Conservation (phyloP, 2,797 vertebrate genomes). For the Aselliscus stoliczkanus region DNA sequence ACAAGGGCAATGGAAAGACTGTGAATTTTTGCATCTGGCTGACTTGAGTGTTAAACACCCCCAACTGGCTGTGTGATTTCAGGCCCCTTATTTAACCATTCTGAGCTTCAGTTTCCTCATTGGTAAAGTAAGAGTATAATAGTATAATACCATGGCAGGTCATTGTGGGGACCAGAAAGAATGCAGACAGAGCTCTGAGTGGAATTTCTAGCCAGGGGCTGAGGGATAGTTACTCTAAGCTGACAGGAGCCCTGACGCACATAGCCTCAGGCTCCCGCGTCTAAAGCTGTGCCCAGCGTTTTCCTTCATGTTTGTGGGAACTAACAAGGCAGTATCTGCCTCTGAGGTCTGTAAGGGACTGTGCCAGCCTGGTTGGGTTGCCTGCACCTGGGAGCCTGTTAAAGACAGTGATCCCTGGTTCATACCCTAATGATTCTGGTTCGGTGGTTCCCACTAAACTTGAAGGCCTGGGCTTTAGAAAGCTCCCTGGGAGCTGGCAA, state of each 20-base stretch:
- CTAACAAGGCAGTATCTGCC: background rate
- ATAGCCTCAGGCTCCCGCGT: background rate
- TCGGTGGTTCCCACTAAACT: background rate
- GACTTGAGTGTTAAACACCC: background rate
- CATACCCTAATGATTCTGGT: background rate
- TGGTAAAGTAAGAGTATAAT: background rate
- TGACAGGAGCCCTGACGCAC: background rate
- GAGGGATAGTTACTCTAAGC: background rate
- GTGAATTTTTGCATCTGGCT: background rate
- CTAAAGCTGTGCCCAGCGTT: background rate
- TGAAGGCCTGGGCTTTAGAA: background rate
- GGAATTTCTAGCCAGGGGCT: too few species aligned
- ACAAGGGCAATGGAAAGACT: background rate
- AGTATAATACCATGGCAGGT: background rate
- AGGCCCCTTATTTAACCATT: background rate
- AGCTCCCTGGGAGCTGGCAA: background rate
- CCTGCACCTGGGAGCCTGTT: background rate
- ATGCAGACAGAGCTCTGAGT: accelerated
- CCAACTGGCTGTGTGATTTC: background rate
- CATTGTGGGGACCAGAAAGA: background rate
- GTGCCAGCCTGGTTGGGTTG: background rate
- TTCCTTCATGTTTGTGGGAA: background rate
- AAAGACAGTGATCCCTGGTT: background rate
- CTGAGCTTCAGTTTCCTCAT: background rate
- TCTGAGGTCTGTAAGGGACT: background rate